Conservation (phyloP, 2,113 vertebrate genomes). For the Sylvia atricapilla region DNA sequence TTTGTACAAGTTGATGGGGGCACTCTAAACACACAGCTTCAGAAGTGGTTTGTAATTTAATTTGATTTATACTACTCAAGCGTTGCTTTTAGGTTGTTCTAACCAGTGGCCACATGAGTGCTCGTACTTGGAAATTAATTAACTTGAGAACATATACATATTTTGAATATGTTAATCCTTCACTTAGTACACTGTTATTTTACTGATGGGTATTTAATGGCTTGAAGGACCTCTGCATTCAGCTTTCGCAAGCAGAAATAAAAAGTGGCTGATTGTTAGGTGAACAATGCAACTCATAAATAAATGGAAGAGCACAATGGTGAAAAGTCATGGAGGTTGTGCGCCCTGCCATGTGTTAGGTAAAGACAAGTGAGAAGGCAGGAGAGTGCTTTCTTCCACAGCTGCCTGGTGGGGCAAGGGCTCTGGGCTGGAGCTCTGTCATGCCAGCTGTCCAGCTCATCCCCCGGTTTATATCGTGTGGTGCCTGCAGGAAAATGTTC, state of each 20-base stretch:
- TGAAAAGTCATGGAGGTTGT: not conserved
- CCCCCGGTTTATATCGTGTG: not conserved
- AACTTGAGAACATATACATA: not conserved
- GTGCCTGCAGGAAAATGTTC: not conserved
- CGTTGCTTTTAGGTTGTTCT: slow-evolving; percentile 18
- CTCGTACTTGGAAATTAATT: slow-evolving; percentile 36
- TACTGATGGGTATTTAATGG: not conserved
- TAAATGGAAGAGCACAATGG: not conserved
- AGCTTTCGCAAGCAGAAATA: not conserved
- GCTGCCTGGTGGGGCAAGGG: not conserved
- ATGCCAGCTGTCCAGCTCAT: not conserved
- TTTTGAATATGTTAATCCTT: slow-evolving; percentile 29
- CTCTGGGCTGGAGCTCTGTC: not conserved
- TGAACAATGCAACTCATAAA: not conserved
- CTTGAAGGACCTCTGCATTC: not conserved
- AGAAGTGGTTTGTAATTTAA: not conserved
- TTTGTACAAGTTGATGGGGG: slow-evolving; percentile 54
- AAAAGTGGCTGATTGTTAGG: not conserved
- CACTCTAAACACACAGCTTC: slow-evolving; percentile 1
- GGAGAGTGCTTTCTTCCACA: not conserved
- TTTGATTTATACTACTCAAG: slow-evolving; percentile 30
- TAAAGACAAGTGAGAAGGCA: not conserved
- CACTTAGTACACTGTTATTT: not conserved
- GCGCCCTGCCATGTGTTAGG: not conserved
- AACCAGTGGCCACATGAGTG: not conserved